Percentiles rank a stretch among this genome's conserved stretches.
Evolutionary conservation across 92 coral and sea anemone genomes (phyloP).

Genomic region (Epizoanthus stellaris): DNA sequence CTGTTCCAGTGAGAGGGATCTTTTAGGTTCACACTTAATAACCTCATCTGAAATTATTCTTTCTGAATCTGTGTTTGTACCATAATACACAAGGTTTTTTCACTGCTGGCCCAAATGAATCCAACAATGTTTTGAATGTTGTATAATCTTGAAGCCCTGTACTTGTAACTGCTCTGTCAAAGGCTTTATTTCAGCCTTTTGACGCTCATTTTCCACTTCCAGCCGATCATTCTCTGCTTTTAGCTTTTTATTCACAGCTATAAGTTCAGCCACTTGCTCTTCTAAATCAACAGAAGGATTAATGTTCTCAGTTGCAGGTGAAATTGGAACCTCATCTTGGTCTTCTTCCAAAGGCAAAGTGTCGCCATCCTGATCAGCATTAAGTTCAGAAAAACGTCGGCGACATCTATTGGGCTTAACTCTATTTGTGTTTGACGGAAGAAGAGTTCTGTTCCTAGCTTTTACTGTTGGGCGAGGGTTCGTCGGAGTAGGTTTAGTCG

Average conservation of each 20-base stretch:
- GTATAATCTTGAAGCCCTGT: slow-evolving; percentile 66
- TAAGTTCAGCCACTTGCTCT: slow-evolving; percentile 24
- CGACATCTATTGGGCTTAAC: slow-evolving; percentile 15
- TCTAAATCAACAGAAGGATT: neutral
- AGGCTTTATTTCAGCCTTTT: slow-evolving; percentile 54
- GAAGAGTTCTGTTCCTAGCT: slow-evolving; percentile 27
- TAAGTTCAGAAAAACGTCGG: slow-evolving; percentile 33
- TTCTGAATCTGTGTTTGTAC: slow-evolving; percentile 51
- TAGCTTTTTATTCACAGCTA: neutral
- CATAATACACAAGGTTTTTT: slow-evolving; percentile 58
- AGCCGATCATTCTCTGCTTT: slow-evolving; percentile 29
- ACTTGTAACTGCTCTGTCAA: slow-evolving; percentile 53
- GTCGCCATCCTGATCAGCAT: neutral
- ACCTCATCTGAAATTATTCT: slow-evolving; percentile 22
- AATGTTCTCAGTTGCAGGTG: slow-evolving; percentile 41
- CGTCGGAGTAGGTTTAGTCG: slow-evolving; percentile 25
- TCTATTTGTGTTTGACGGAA: slow-evolving; percentile 12
- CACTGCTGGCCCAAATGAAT: slow-evolving; percentile 61
- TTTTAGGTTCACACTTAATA: slow-evolving; percentile 59
- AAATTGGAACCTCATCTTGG: neutral
- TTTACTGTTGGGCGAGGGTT: slow-evolving; percentile 19
- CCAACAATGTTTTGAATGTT: slow-evolving; percentile 57
- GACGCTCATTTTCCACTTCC: slow-evolving; percentile 50
- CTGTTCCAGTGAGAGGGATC: slow-evolving; percentile 57
- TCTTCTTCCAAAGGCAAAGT: no score